phyloP scores from a whole-genome alignment of 1,140 invertebrate species.

The Vanessa tameamea region DNA sequence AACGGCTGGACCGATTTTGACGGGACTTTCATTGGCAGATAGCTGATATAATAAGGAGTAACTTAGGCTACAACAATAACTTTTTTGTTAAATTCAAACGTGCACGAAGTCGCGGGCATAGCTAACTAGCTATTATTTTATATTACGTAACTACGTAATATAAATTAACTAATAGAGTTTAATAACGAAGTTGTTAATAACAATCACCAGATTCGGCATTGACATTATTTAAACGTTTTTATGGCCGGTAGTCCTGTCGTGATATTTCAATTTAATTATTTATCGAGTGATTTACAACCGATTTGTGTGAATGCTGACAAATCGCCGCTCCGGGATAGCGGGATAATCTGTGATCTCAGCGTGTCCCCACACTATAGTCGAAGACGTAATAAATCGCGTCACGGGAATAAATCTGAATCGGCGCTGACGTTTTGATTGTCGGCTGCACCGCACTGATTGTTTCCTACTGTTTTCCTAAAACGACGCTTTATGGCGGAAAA shows the following conservation, averaged over 20 bases:
- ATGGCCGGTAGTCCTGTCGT: background rate
- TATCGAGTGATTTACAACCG: constrained; percentile 27
- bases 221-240: background rate
- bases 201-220: background rate
- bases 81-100: too few species aligned
- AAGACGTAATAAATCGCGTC: constrained; percentile 47
- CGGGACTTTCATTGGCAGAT: too few species aligned
- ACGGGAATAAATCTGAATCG: constrained; percentile 68
- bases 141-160: too few species aligned
- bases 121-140: too few species aligned
- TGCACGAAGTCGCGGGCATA: too few species aligned
- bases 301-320: constrained; percentile 34
- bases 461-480: constrained; percentile 52
- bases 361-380: constrained; percentile 24
- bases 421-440: constrained; percentile 65
- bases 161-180: too few species aligned
- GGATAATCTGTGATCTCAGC: constrained; percentile 36
- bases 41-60: too few species aligned
- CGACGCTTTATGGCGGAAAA: constrained; percentile 38
- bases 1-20: too few species aligned
- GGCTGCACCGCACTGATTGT: constrained; percentile 42
- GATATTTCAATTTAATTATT: constrained; percentile 21
- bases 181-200: too few species aligned
- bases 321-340: constrained; percentile 31
- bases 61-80: too few species aligned